Evolutionary conservation across 2,888 invertebrate genomes (phyloP), one percentile per base, ranked within the genome.

Genomic region (Lapara coniferarum): DNA sequence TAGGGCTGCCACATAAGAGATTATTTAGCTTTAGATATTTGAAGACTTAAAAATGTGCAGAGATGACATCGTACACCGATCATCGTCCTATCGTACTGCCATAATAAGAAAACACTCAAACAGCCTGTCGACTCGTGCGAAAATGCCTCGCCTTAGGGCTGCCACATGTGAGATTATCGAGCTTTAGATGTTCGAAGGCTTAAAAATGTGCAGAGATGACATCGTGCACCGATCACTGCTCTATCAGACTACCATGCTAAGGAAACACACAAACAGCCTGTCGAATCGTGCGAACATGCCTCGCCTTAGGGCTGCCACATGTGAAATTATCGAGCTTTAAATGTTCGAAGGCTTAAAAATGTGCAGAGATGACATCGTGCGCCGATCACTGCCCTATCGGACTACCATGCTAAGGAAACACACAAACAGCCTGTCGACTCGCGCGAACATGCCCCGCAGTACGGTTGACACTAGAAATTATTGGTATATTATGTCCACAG

Each of bases 61-160:
- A 83, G 82, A 82, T 85, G 88, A 88, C 88, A 83, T 82, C 84
- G 83, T 85, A 83, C 80, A 81, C 82, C 87, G 90, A 89, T 89
- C 89, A 89, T 86, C 90, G 25, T 25, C 25, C 25, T 25, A 16
- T 53, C 16, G 89, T 88, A 86, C 88, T 86, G 89, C 88, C 85
- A 85, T 83, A 84, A 82, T 77, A 78, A 79, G 80, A 79, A 77
- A 82, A 80, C 80, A 79, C 79, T 80, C 76, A 77, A 78, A 87
- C 85, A 86, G 85, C 83, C 85, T 80, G 77, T 79, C 82, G 75
- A 77, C 85, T 88, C 90, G 91, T 90, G 91, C 90, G 91, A 91
- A 89, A 78, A 76, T 66, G 76, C 68, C 77, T 79, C 13, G 30
- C 3, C 14, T 13, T 44, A 67, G 67, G 63, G 49, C 6, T 63